These are phyloP conservation scores for Chondrilla cf. caribensis DNA, from an alignment of 37 sponge, comb jelly and placozoan genomes.

Conservation along the genomic window DNA sequence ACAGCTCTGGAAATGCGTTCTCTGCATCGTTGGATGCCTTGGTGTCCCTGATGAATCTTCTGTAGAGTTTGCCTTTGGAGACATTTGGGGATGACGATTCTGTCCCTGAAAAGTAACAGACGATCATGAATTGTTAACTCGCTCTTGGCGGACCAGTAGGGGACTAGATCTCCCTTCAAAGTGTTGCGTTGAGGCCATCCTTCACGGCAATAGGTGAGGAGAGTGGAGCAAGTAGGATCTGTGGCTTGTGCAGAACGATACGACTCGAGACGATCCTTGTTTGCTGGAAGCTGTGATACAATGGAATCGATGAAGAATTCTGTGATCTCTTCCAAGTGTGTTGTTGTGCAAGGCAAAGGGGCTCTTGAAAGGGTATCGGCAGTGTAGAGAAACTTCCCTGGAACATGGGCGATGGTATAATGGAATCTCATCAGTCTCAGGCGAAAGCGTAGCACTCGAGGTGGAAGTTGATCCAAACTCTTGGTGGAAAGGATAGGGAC, in stretches of 20 bases:
- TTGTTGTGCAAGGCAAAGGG: neutral
- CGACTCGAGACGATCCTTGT: neutral
- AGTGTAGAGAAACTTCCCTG: conserved; percentile 41
- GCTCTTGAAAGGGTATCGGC: conserved; percentile 47
- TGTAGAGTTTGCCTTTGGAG: neutral
- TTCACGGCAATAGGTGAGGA: conserved; percentile 11
- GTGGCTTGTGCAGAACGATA: conserved; percentile 17
- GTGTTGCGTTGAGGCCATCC: neutral
- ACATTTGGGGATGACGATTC: neutral
- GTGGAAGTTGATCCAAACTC: conserved; percentile 35
- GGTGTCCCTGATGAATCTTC: conserved; percentile 13
- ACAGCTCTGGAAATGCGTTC: neutral
- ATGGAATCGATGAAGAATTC: neutral
- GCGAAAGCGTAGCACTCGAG: conserved; percentile 32
- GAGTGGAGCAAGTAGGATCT: neutral
- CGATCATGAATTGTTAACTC: neutral
- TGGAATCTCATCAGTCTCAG: conserved; percentile 30
- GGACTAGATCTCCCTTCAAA: neutral
- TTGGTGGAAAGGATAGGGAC: conserved; percentile 36
- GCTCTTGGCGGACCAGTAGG: neutral
- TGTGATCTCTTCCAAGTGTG: neutral
- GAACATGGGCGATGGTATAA: conserved; percentile 35
- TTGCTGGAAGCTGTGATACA: neutral
- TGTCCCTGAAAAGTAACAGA: neutral
- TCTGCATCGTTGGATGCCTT: conserved; percentile 2